These are phyloP conservation scores for Laspeyria flexula DNA, from an alignment of 2,888 invertebrate genomes.

Conservation along the genomic window DNA sequence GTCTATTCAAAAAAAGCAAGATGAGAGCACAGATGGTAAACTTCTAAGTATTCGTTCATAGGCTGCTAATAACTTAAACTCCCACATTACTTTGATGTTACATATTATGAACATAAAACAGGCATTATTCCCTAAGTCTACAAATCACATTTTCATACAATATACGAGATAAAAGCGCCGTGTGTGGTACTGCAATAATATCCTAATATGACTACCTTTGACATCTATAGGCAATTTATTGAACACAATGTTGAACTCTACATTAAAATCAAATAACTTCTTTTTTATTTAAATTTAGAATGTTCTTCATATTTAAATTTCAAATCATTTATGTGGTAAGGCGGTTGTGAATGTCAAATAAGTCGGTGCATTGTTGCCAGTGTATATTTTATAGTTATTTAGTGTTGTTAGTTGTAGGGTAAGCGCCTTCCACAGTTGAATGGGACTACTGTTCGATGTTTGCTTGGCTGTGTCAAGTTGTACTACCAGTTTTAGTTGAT, in stretches of 20 bases:
- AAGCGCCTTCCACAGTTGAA: constrained; percentile 25
- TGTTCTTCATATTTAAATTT: constrained; percentile 45
- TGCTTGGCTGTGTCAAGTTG: constrained; percentile 11
- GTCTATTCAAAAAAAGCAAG: too few species aligned
- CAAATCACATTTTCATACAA: background rate
- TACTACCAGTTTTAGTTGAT: constrained; percentile 25
- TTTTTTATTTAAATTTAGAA: constrained; percentile 27
- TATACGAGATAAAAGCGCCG: constrained; percentile 9
- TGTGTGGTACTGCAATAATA: constrained; percentile 31
- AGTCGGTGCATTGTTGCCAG: constrained; percentile 24
- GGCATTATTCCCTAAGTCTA: background rate
- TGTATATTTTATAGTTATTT: constrained; percentile 40
- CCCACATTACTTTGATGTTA: background rate
- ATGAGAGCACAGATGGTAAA: too few species aligned
- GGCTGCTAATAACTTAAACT: constrained; percentile 1
- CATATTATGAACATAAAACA: constrained; percentile 2
- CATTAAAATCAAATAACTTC: constrained; percentile 32
- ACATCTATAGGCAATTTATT: constrained; percentile 38
- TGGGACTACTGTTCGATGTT: constrained; percentile 38
- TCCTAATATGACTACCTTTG: constrained; percentile 26
- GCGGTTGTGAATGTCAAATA: constrained; percentile 43
- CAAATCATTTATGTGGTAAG: constrained; percentile 40
- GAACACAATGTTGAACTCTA: constrained; percentile 24
- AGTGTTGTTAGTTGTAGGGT: constrained; percentile 30
- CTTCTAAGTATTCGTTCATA: background rate